Base-by-base conservation (phyloP, 1,140 invertebrate genomes). In the Piezodorus guildinii region DNA sequence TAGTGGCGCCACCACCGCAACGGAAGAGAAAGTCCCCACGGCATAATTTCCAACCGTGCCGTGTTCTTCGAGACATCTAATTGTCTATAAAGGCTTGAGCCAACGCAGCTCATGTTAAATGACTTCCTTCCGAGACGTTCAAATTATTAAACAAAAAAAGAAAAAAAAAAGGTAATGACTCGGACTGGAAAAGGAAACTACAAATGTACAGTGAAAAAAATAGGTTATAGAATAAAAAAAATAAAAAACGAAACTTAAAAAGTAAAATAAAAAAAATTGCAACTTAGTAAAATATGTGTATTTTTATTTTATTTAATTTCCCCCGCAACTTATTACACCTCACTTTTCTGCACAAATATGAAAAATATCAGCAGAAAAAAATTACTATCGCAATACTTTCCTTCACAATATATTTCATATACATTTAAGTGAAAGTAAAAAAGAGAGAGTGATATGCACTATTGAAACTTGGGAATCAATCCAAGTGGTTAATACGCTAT, bases 1-100 rank as follows among this genome's bases (percentile, higher is more conserved):
- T 25, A 67, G 67, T 52, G 66, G 68, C n/a, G 66, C 69, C 43
- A 69, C 69, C 15, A 65, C 66, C 14, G 61, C 66, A 2, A 69
- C 68, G 16, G 67, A 69, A 27, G 65, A 59, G 44, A 69, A 70
- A 58, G 54, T 62, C 30, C 62, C 68, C 43, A 51, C 66, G n/a
- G 68, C 68, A 25, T 68, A 69, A 67, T 0, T 27, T 17, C 16
- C 3, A 58, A 2, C 21, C 23, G n/a, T 25, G 58, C 58, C 21
- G 46, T n/a, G 46, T 5, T 49, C 6, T 10, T n/a, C 1, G 12
- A 39, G 34, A 10, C 34, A 39, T 10, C 34, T 39, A 10, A 1
- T 1, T 39, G 34, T 39, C 34, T 10, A 39, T n/a, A 10, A 10
- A 39, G 34, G 34, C 34, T 39, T 49, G 46, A 49, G 19, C 46